Evolutionary conservation across 2,113 vertebrate species (phyloP).

Genomic region (Hystrix brachyura): DNA sequence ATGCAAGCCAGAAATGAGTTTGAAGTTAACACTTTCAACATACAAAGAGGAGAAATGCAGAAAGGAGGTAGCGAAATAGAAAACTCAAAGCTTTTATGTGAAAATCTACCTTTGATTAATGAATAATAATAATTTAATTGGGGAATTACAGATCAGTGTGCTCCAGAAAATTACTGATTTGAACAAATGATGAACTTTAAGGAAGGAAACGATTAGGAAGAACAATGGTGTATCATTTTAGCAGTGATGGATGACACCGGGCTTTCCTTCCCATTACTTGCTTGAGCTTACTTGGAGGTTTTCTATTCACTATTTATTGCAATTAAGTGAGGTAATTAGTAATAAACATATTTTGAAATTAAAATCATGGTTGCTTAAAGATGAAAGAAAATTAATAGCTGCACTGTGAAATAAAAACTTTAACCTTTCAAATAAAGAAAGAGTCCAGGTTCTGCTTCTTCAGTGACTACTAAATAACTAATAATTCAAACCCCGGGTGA

Average conservation of each 20-base stretch:
- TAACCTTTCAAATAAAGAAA: background rate
- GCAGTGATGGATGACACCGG: background rate
- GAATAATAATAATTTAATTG: background rate
- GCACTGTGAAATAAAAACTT: background rate
- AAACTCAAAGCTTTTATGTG: background rate
- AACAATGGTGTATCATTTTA: background rate
- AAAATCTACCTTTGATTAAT: slow-evolving; percentile 39
- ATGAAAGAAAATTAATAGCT: slow-evolving; percentile 9
- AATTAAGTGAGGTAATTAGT: slow-evolving; percentile 29
- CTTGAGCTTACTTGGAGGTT: background rate
- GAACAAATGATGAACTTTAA: background rate
- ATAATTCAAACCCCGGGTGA: background rate
- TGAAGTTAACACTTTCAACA: background rate
- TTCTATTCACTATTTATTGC: background rate
- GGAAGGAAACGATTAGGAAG: background rate
- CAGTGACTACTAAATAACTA: background rate
- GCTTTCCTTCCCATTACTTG: background rate
- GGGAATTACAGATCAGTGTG: background rate
- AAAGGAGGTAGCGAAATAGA: background rate
- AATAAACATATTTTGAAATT: slow-evolving; percentile 10
- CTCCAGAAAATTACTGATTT: background rate
- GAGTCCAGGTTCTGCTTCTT: background rate
- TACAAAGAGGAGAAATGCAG: background rate
- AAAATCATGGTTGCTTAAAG: slow-evolving; percentile 17
- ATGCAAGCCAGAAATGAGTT: background rate